Conservation (phyloP, 1,140 invertebrate species). For the Oryzaephilus surinamensis region DNA sequence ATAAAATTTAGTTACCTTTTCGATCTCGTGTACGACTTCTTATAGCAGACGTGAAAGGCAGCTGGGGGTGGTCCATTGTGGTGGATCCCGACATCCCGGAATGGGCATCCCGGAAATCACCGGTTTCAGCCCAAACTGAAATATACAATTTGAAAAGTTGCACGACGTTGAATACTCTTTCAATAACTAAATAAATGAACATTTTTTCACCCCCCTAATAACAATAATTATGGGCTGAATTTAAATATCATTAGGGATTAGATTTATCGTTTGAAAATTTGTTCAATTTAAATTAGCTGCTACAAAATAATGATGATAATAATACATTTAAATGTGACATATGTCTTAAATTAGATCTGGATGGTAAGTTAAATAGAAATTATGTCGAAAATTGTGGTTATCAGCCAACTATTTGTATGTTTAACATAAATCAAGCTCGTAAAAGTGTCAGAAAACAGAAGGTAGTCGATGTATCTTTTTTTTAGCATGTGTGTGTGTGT, state of each 20-base stretch:
- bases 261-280: too few species aligned
- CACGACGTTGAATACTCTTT: slow-evolving; percentile 16
- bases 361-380: slow-evolving; percentile 11
- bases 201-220: too few species aligned
- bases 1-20: slow-evolving; percentile 46
- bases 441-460: slow-evolving; percentile 20
- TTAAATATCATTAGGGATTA: too few species aligned
- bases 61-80: slow-evolving; percentile 53
- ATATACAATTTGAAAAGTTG: slow-evolving; percentile 41
- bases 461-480: slow-evolving; percentile 22
- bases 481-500: background rate
- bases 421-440: slow-evolving; percentile 18
- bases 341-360: slow-evolving; percentile 11
- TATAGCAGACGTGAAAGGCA: slow-evolving; percentile 46
- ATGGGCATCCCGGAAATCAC: slow-evolving; percentile 69
- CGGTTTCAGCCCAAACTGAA: slow-evolving; percentile 75
- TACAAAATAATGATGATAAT: too few species aligned
- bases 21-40: slow-evolving; percentile 50
- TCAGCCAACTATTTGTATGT: slow-evolving; percentile 16
- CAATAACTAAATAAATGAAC: too few species aligned
- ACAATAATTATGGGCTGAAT: background rate
- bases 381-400: slow-evolving; percentile 18
- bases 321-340: too few species aligned
- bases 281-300: too few species aligned
- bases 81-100: slow-evolving; percentile 51